Evolutionary conservation across 2,797 vertebrate genomes (phyloP), one percentile per base, ranked within the genome.

Genomic region (Coilia nasus): DNA sequence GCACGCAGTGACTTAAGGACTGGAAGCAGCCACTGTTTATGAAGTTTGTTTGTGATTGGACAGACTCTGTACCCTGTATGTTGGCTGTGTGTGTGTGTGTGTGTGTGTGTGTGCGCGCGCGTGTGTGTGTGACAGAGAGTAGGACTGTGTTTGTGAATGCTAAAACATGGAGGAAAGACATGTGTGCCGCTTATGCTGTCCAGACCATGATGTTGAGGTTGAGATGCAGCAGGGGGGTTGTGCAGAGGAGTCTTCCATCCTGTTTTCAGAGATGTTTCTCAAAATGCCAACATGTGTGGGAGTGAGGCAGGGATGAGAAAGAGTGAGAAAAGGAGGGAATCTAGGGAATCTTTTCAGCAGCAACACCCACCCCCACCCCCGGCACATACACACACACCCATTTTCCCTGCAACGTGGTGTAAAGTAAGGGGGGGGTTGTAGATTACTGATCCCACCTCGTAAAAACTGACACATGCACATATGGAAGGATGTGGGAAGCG

Each of bases 391-490:
- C 62, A 67, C 62, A 28, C 62, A 11, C 62, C 12, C 17, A 35
- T 75, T 31, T 25, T 35, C 17, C 31, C 31, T 35, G 28, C 12
- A 31, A 71, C 35, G 15, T 12, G 64, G 64, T 75, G 67, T 75
- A 75, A 75, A 75, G 19, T 75, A 75, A 71, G 62, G 15, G 62
- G 11, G 23, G 11, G 28, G 67, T 75, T 75, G 67, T 28, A 75
- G 67, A 75, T 75, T 19, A 75, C 67, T 28, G 31, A 35, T 75
- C 28, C 28, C 67, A 75, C 31, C 67, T 75, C 67, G 28, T 75
- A 75, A 35, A 71, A 75, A 35, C 28, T 75, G 67, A 75, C 67
- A 75, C 67, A 41, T 75, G 67, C 31, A 31, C 31, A 35, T 75
- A 41, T 75, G 28, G 67, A 75, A 35, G 67, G 67, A 75, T 75